phyloP scores from a whole-genome alignment of 2,113 vertebrate species.

The Lagenorhynchus albirostris region DNA sequence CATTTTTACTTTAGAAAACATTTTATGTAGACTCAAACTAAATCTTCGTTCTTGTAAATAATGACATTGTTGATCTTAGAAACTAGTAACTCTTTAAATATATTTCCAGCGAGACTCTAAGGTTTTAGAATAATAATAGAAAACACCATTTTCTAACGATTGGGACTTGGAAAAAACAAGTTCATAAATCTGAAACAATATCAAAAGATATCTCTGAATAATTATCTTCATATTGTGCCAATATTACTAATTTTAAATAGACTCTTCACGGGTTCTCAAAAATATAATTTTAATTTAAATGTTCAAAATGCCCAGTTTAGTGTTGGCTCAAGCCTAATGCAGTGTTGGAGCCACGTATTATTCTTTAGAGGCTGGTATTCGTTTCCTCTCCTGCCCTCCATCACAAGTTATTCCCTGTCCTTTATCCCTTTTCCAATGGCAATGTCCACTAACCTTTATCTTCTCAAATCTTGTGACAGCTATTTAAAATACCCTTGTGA shows the following conservation, averaged over 20 bases:
- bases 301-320: not conserved
- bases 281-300: slow-evolving; percentile 36
- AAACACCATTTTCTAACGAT: not conserved
- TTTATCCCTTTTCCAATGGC: not conserved
- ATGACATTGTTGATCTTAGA: not conserved
- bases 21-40: not conserved
- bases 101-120: not conserved
- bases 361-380: not conserved
- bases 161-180: not conserved
- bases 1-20: not conserved
- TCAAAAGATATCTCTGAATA: slow-evolving; percentile 10
- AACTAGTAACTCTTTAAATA: not conserved
- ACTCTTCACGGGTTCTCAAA: not conserved
- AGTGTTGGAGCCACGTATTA: not conserved
- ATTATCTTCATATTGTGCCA: slow-evolving; percentile 1
- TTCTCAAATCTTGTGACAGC: not conserved
- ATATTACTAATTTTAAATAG: slow-evolving; percentile 27
- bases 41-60: not conserved
- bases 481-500: not conserved
- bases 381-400: not conserved
- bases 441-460: not conserved
- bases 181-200: not conserved
- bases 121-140: not conserved
- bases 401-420: not conserved
- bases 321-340: not conserved